Conservation (phyloP, 2,113 vertebrate species). For the Ochotona princeps region DNA sequence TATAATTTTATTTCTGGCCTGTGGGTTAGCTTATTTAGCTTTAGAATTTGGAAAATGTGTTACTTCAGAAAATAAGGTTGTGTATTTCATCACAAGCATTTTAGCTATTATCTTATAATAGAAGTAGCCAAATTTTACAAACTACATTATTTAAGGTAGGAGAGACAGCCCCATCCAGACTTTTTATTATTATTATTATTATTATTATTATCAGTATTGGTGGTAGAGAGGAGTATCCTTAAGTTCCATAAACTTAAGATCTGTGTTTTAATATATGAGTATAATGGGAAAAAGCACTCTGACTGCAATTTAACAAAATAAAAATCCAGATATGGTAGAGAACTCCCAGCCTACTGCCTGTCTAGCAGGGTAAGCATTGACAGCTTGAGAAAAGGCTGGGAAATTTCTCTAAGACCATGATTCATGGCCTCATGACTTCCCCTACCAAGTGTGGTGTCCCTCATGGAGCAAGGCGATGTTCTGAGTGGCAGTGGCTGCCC, state of each 20-base stretch:
- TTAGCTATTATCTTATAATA: constrained; percentile 19
- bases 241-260: neutral
- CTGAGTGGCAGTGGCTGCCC: constrained; percentile 37
- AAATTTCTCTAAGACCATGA: constrained; percentile 65
- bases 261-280: constrained; percentile 44
- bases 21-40: constrained; percentile 52
- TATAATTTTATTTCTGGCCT: constrained; percentile 60
- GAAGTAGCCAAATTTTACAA: constrained; percentile 55
- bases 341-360: constrained; percentile 17
- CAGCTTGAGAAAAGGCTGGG: constrained; percentile 45
- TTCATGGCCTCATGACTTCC: constrained; percentile 29
- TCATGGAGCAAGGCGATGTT: constrained; percentile 11
- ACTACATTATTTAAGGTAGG: constrained; percentile 5
- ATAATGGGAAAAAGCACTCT: neutral
- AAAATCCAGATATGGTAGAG: constrained; percentile 69
- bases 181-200: neutral
- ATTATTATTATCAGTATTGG: no score
- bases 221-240: neutral
- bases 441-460: constrained; percentile 30
- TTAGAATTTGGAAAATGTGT: constrained; percentile 69
- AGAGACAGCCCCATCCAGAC: neutral
- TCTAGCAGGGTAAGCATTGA: constrained; percentile 52
- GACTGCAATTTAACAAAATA: constrained; percentile 35
- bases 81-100: constrained; percentile 59
- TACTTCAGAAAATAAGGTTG: constrained; percentile 50